These are phyloP conservation scores for Mus spicilegus DNA, from an alignment of 2,113 vertebrate species.

Conservation along the genomic window DNA sequence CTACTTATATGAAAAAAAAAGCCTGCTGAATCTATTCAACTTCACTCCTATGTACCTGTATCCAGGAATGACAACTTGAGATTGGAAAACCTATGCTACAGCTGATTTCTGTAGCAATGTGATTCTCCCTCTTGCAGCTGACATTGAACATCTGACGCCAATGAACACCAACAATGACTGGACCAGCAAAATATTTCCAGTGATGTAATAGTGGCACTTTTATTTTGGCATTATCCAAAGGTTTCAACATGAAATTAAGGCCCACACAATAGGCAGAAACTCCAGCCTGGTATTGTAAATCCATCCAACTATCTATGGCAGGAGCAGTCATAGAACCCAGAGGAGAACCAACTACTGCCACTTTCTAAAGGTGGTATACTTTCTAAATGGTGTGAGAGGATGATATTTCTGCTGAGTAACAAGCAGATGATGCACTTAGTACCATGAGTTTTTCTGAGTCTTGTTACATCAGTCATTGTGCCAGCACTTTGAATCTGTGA, in stretches of 20 bases:
- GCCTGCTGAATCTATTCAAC: background rate
- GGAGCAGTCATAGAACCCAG: background rate
- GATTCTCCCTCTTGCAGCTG: too few relatives aligned
- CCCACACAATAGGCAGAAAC: background rate
- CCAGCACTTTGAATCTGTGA: background rate
- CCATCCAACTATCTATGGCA: background rate
- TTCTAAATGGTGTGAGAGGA: background rate
- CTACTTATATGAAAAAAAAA: background rate
- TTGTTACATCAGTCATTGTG: too few relatives aligned
- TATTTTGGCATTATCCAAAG: background rate
- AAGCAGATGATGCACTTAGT: background rate
- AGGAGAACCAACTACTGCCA: background rate
- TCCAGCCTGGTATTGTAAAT: background rate
- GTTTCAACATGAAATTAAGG: background rate
- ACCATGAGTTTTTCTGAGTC: background rate
- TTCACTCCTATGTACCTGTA: background rate
- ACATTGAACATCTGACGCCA: too few relatives aligned
- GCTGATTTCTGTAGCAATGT: background rate
- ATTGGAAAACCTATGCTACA: background rate
- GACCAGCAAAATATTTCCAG: too few relatives aligned
- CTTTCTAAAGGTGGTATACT: too few relatives aligned
- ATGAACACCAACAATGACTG: background rate
- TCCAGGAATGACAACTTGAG: background rate
- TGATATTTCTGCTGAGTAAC: background rate
- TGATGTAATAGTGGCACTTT: background rate